Evolutionary conservation across 1,140 invertebrate species (phyloP), one percentile per base, ranked within the genome.

Genomic region (Zelostemma sp.): DNA sequence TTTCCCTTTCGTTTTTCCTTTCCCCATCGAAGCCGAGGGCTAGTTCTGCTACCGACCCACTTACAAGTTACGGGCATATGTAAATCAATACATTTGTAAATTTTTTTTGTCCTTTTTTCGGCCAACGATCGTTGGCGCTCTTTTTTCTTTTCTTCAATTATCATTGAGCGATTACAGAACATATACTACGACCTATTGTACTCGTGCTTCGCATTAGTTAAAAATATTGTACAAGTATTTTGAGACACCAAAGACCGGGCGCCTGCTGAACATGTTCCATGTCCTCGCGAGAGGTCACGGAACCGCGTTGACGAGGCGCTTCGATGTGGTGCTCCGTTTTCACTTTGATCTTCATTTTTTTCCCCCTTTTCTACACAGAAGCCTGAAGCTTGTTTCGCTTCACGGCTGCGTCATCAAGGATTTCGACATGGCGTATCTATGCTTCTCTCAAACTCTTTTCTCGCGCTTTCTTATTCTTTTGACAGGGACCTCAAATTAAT

Each of bases 81-180:
- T 86, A 86, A 86, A 86, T 84, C 84, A 86, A 86, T 86, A 86
- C 80, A 85, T 86, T 86, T 86, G 83, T 86, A 86, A 86, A 86
- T 86, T 83, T 80, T n/a, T 82, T 83, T 81, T 83, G 66, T 74
- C 72, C 0, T 68, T 80, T 83, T 82, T 81, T 78, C 56, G 40
- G 66, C 40, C 61, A 58, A 74, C 69, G 65, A 72, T 69, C 69
- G 56, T 59, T 63, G 65, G 50, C 74, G 19, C 33, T 72, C 62
- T 83, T 78, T 74, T 77, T 80, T 79, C 74, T 76, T 73, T 67
- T 56, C 28, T 78, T 72, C 73, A 74, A 64, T 80, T 77, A 77
- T 79, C 75, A 80, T 81, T 81, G 78, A 76, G 83, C 74, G 83
- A 84, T 85, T 85, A 85, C 83, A 85, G 83, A 86, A 84, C 83